Conservation (phyloP, 2,888 invertebrate genomes). For the Acrobasis suavella region DNA sequence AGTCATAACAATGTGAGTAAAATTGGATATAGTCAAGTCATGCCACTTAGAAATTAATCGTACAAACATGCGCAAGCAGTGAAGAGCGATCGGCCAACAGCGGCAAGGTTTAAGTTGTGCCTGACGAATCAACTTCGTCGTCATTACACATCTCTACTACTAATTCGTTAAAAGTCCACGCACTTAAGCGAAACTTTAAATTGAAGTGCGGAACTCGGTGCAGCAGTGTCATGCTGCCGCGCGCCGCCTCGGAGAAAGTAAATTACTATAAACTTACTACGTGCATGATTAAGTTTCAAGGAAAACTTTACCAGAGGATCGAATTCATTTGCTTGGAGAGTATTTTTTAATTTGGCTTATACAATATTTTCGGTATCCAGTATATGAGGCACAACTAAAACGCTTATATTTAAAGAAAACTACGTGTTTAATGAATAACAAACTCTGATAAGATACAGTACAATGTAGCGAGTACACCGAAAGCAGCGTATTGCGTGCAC, state of each 20-base stretch:
- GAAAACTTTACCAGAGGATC: conserved; percentile 46
- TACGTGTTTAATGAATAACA: conserved; percentile 62
- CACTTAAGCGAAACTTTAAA: conserved; percentile 54
- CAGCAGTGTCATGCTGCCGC: conserved; percentile 37
- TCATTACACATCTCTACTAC: conserved; percentile 33
- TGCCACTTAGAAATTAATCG: conserved; percentile 71
- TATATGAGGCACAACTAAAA: conserved; percentile 67
- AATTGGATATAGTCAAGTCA: conserved; percentile 70
- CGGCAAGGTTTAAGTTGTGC: conserved; percentile 70
- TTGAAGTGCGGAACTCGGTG: conserved; percentile 48
- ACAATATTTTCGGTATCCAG: not conserved
- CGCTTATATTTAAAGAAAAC: conserved; percentile 49
- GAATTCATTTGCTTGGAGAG: conserved; percentile 37
- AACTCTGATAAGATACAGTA: conserved; percentile 60
- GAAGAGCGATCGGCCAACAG: conserved; percentile 74
- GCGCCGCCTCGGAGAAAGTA: conserved; percentile 49
- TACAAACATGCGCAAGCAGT: conserved; percentile 78
- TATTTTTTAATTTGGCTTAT: not conserved
- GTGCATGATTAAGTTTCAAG: conserved; percentile 51
- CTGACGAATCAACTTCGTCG: conserved; percentile 41
- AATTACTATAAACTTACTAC: conserved; percentile 57
- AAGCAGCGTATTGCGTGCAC: conserved; percentile 78
- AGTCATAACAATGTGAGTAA: conserved; percentile 70
- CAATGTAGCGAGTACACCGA: conserved; percentile 72
- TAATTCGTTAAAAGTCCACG: conserved; percentile 44